Percentiles rank a stretch among this genome's conserved stretches.
Evolutionary conservation across 2,113 vertebrate species (phyloP).

Genomic region (Choloepus hoffmanni): DNA sequence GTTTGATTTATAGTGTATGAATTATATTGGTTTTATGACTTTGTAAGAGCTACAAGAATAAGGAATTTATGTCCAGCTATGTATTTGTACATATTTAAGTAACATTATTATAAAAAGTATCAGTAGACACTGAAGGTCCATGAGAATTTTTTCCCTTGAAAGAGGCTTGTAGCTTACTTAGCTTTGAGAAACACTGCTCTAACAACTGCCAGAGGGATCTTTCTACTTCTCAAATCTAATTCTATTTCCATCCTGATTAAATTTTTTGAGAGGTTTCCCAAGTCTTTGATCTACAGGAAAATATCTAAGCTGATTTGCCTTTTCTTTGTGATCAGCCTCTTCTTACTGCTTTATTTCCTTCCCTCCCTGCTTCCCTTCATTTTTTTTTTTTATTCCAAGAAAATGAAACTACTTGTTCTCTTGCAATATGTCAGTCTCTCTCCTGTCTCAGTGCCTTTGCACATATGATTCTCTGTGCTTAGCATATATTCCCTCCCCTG

Average conservation of each 20-base stretch:
- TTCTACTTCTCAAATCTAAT: conserved; percentile 4
- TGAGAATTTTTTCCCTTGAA: conserved; percentile 17
- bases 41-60: neutral
- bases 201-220: neutral
- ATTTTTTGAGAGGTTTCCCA: neutral
- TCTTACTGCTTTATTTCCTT: neutral
- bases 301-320: conserved; percentile 13
- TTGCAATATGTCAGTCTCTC: neutral
- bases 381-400: neutral
- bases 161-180: neutral
- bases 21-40: conserved; percentile 18
- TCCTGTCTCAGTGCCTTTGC: neutral
- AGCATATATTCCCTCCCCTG: neutral
- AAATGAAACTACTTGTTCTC: neutral
- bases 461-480: neutral
- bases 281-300: neutral
- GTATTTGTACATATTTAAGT: conserved; percentile 16
- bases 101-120: conserved; percentile 57
- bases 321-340: neutral
- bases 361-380: neutral
- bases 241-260: neutral
- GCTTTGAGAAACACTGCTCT: conserved; percentile 26
- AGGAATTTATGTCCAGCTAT: neutral
- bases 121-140: neutral
- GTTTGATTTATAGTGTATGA: neutral